Conservation (phyloP, 2,113 vertebrate species). For the Harpagus bidentatus region DNA sequence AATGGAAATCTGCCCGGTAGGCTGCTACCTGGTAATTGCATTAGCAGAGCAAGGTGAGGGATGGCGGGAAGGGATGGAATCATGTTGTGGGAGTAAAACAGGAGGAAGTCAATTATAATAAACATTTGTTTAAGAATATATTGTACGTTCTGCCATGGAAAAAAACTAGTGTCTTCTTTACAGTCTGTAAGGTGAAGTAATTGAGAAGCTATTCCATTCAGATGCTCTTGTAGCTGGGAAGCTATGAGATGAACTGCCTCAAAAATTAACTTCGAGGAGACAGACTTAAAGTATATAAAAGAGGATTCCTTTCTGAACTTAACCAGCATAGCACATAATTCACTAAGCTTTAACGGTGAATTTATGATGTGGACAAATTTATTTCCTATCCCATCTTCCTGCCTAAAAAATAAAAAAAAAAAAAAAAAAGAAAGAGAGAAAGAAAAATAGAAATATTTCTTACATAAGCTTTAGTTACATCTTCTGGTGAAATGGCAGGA, state of each 20-base stretch:
- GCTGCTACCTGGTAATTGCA: not conserved
- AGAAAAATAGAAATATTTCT: not conserved
- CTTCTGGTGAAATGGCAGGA: conserved; percentile 13
- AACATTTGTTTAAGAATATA: not conserved
- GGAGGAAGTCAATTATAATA: not conserved
- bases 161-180: not conserved
- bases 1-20: not conserved
- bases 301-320: not conserved
- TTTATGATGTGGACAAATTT: conserved; percentile 8
- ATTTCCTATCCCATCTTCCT: not conserved
- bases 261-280: not conserved
- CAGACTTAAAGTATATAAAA: not conserved
- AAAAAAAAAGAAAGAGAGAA: accelerated
- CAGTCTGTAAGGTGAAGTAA: not conserved
- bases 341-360: not conserved
- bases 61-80: not conserved
- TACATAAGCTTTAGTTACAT: conserved; percentile 8
- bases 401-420: not conserved
- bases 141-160: not conserved
- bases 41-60: not conserved
- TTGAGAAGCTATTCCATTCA: not conserved
- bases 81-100: not conserved
- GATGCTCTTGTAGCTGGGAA: not conserved
- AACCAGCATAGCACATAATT: not conserved
- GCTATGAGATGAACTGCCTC: not conserved